Evolutionary conservation across 2,888 invertebrate genomes (phyloP), one percentile per base, ranked within the genome.

Genomic region (Lymantria monacha): DNA sequence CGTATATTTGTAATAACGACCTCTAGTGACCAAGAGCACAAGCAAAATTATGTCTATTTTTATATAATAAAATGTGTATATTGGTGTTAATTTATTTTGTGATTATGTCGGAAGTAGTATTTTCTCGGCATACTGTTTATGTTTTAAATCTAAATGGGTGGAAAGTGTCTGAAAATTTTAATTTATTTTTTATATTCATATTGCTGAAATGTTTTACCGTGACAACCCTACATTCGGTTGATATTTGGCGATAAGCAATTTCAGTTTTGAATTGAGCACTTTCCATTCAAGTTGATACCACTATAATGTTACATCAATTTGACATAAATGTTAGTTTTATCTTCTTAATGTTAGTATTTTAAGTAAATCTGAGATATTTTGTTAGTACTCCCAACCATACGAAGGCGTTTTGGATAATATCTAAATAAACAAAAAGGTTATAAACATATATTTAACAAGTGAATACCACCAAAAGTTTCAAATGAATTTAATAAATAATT

Each of bases 21-120:
- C 68, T 67, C 61, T 67, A 53, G 61, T 64, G 59, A 36, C 41
- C 38, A 33, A 48, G 30, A 46, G 49, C 50, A 22, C 38, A 14
- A 13, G 10, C 12, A 14, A 41, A 7, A 9, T 41, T 1, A 14
- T 41, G 14, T 41, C 41, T 41, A 41, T 41, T 41, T 41, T 43
- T 22, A 15, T 36, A 41, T 14, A 48, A 14, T 22, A 22, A 45
- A 46, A 44, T 55, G 33, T 49, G 44, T 30, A 36, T 50, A 36
- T 50, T 22, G 15, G n/a, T 55, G 47, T 55, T 61, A 45, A 63
- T 57, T 63, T 66, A 61, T 58, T 63, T 53, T 61, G 51, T 67
- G 45, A 48, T 58, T 41, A 38, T 60, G 50, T 49, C 46, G 15
- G 15, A 36, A 44, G 9, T 46, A 51, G 45, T 11, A 30, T 12